Evolutionary conservation across 2,113 vertebrate species (phyloP), one percentile per base, ranked within the genome.

Genomic region (Candoia aspera): DNA sequence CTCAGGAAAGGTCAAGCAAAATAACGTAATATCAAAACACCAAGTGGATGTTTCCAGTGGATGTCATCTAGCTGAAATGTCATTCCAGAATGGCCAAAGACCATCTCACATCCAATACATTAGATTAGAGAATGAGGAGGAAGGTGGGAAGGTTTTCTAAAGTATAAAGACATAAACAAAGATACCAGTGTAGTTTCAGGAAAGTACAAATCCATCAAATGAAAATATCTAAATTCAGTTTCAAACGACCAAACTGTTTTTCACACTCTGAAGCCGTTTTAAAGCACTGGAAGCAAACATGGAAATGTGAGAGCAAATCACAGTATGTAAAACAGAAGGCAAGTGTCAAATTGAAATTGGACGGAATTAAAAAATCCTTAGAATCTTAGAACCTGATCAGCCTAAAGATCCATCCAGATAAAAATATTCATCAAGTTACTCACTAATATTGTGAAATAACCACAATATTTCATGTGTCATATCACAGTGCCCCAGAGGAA

Each of bases 1-100:
- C 95, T 92, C 94, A 91, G 92, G 91, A 96, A 95, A 95, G 96
- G 96, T 97, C 95, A 96, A 97, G 91, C 94, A 95, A 96, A 96
- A 96, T 68, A 96, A 94, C 91, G 96, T n/a, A 96, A 94, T 89
- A 95, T 95, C 94, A 93, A 93, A 96, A 64, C 94, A 90, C 91
- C 95, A 95, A 96, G 95, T 95, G 93, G 93, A 93, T 96, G 92
- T 92, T 96, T 68, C 95, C 93, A 95, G 83, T 94, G 93, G 94
- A 94, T 86, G 93, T 64, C 92, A 49, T 49, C 42, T 53, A 85
- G 37, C 15, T 91, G 37, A 88, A 68, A 88, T 55, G 19, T 57
- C 62, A 91, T 87, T 87, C 64, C 91, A 58, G 24, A 91, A 90
- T 85, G 90, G 90, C 55, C 83, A 60, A 88, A 87, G 62, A 87